Percentiles rank a stretch among this genome's conserved stretches.
Conservation (phyloP, 1,140 invertebrate species). For the Neodiprion virginianus region DNA sequence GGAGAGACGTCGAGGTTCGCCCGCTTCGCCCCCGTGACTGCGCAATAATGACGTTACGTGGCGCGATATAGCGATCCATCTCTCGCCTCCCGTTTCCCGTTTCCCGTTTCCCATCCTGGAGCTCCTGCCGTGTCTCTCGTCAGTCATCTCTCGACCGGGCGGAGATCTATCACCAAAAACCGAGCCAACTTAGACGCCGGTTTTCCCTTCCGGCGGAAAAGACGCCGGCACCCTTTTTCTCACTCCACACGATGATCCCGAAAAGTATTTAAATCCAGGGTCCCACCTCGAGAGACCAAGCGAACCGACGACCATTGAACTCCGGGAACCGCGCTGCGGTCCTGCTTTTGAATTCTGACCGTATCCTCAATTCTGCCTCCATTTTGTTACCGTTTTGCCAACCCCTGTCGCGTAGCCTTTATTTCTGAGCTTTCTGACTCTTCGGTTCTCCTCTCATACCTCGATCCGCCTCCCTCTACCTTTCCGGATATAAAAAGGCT, state of each 20-base stretch:
- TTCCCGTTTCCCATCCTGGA: neutral
- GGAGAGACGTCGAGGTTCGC: slow-evolving; percentile 32
- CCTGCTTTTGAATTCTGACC: neutral
- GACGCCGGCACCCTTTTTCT: too few species aligned
- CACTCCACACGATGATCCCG: too few species aligned
- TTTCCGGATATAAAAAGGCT: slow-evolving; percentile 38
- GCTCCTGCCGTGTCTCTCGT: neutral
- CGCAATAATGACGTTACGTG: slow-evolving; percentile 59
- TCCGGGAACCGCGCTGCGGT: neutral
- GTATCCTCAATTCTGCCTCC: slow-evolving; percentile 1
- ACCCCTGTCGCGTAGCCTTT: slow-evolving; percentile 3
- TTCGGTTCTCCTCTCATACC: slow-evolving; percentile 24
- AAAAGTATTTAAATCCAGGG: neutral
- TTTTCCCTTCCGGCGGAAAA: too few species aligned
- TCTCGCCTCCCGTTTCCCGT: slow-evolving; percentile 9
- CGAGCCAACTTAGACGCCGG: neutral
- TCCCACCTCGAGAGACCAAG: neutral
- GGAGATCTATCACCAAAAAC: neutral
- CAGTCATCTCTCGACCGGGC: neutral
- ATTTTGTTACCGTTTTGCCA: slow-evolving; percentile 5
- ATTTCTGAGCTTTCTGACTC: slow-evolving; percentile 16
- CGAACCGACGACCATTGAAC: neutral
- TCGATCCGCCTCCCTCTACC: slow-evolving; percentile 19
- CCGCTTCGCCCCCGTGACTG: slow-evolving; percentile 48
- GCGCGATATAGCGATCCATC: slow-evolving; percentile 49